Evolutionary conservation across 2,797 vertebrate species (phyloP).

Genomic region (Chaetophractus vellerosus): DNA sequence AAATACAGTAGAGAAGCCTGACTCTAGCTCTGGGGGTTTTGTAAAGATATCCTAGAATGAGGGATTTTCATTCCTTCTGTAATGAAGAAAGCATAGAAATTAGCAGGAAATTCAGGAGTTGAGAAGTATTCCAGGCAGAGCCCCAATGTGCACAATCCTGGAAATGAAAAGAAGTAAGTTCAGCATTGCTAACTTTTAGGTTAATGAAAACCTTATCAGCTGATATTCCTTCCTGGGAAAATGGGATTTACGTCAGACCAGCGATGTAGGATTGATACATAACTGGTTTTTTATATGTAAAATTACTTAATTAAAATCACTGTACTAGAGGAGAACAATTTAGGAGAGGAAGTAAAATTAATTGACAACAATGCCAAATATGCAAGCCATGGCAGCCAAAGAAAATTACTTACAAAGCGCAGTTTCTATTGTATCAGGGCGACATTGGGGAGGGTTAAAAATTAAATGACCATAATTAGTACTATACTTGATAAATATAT

Average conservation of each 20-base stretch:
- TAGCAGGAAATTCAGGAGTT: background rate
- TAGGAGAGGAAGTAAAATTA: background rate
- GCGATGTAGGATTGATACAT: background rate
- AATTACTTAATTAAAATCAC: background rate
- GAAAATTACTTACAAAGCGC: background rate
- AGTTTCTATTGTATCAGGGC: background rate
- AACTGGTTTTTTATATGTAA: background rate
- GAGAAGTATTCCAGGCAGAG: background rate
- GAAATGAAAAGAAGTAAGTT: background rate
- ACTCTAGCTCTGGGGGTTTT: rapidly evolving
- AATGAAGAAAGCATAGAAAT: background rate
- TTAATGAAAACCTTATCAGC: background rate
- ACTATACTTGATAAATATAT: no score
- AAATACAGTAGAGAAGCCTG: background rate
- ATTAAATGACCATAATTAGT: no score
- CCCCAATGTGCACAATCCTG: background rate
- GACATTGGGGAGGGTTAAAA: background rate
- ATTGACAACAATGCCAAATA: no score
- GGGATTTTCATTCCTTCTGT: background rate
- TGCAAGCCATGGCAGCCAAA: background rate
- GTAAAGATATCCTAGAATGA: background rate
- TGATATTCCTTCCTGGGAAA: background rate
- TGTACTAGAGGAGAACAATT: background rate
- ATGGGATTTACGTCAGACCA: background rate
- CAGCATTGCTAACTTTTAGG: background rate